Conservation (phyloP, 92 coral and sea anemone species). For the Paragorgia papillata region DNA sequence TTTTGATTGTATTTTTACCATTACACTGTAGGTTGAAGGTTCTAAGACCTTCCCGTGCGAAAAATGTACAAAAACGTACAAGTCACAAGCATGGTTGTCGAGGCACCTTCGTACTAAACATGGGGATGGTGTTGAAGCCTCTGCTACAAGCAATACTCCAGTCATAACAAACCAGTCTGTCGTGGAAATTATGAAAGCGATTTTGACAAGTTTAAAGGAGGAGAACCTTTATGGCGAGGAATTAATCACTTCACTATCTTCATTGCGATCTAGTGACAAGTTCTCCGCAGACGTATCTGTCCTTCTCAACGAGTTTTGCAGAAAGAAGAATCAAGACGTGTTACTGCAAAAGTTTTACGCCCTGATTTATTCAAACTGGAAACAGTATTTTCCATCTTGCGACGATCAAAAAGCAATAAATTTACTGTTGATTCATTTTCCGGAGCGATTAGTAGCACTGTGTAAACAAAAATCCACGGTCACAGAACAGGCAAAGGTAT, state of each 20-base stretch:
- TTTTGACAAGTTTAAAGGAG: too few species aligned
- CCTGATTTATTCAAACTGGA: neutral
- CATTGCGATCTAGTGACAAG: neutral
- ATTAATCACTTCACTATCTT: neutral
- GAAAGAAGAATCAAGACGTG: neutral
- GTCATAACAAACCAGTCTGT: too few species aligned
- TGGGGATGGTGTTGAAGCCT: neutral
- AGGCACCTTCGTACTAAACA: neutral
- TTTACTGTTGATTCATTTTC: neutral
- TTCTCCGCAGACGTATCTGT: neutral
- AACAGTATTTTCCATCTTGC: constrained; percentile 10
- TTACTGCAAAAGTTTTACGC: neutral
- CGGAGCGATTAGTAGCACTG: neutral
- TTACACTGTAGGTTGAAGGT: neutral
- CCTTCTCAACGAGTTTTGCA: neutral
- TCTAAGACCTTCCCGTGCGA: neutral
- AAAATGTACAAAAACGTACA: neutral
- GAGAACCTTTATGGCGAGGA: too few species aligned
- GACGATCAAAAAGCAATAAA: constrained; percentile 9
- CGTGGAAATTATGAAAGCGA: too few species aligned
- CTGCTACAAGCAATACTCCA: neutral
- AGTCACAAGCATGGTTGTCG: neutral
- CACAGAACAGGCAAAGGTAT: too few species aligned
- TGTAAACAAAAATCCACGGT: neutral
- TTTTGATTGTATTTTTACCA: too few species aligned